Base-by-base conservation (phyloP, 2,113 vertebrate genomes). In the Oreocharis arfaki region DNA sequence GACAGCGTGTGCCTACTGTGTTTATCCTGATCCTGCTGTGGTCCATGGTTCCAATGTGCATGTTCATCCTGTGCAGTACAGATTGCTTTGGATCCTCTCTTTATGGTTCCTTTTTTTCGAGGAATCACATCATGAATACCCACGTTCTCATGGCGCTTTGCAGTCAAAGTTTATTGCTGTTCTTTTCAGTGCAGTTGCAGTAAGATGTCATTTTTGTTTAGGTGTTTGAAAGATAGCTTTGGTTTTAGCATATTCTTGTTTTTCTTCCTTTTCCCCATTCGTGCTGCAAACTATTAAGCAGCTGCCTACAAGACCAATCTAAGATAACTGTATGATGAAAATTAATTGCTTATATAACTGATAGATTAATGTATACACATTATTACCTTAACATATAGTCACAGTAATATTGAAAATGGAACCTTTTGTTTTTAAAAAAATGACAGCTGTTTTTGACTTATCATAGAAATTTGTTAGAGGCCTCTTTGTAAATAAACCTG, bases 121-220 rank as follows among this genome's bases (percentile, higher is more conserved):
- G n/a, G 65, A 57, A 61, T 33, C 37, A 4, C 19, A 22, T 68
- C 8, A 26, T 21, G 15, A 55, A 30, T 49, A 24, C 22, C 12
- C 16, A 22, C 0, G 0, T 47, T 84, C 26, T 81, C 11, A 3
- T 46, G 13, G 33, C 1, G 2, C 42, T 74, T 75, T 61, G 33
- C 53, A 90, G 52, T 20, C 27, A 33, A 46, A 73, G 16, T 37
- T 69, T 39, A 74, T 41, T 61, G 41, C n/a, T 10, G 4, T 32
- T 89, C 33, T 84, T 76, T 56, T 53, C 35, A 39, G 44, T 55
- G 42, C 30, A 67, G 24, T 56, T 80, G 49, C 33, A 56, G 23
- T 35, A 50, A 37, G 12, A 22, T 47, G n/a, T 26, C 4, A 4
- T 33, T 68, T 64, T 87, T 68, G 10, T 71, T 82, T 24, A 53